phyloP scores from a whole-genome alignment of 2,113 vertebrate genomes.

The Lophius piscatorius region DNA sequence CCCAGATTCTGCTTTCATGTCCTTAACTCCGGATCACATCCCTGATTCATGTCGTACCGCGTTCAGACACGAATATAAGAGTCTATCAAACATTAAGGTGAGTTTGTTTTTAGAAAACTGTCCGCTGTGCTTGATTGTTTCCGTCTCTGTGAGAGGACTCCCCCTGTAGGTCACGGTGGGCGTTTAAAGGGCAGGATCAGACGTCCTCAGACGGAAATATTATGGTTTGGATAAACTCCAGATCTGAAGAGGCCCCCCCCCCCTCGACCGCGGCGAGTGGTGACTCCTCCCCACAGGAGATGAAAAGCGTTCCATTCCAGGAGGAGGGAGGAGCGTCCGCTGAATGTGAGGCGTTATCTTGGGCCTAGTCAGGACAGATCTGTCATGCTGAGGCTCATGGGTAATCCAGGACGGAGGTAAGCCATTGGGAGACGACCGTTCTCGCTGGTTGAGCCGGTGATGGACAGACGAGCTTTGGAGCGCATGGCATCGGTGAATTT shows the following conservation, averaged over 20 bases:
- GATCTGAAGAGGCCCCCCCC: too few species aligned
- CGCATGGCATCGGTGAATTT: conserved; percentile 94
- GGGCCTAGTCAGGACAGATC: conserved; percentile 93
- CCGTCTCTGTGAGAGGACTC: too few species aligned
- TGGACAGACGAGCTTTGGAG: conserved; percentile 96
- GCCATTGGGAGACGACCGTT: conserved; percentile 94
- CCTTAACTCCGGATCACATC: too few species aligned
- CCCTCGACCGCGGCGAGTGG: too few species aligned
- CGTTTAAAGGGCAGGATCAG: too few species aligned
- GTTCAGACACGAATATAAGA: too few species aligned
- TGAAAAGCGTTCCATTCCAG: too few species aligned
- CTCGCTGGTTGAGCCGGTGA: conserved; percentile 95
- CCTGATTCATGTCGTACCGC: conserved; percentile 45
- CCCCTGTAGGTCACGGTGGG: too few species aligned
- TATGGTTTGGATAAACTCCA: too few species aligned
- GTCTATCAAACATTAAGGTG: conserved; percentile 43
- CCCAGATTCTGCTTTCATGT: conserved; percentile 10
- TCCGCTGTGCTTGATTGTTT: conserved; percentile 94
- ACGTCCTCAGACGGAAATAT: too few species aligned
- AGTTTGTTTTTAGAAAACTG: conserved; percentile 90
- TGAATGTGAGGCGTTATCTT: conserved; percentile 95
- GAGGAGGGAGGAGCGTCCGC: conserved; percentile 75
- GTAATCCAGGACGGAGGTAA: conserved; percentile 98
- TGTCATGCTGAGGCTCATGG: conserved; percentile 99
- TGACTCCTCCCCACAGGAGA: too few species aligned